A percentile compares a stretch with the other conserved stretches of the same genome.
Evolutionary conservation across 2,113 vertebrate species (phyloP).

Genomic region (Chascanopsetta lugubris): DNA sequence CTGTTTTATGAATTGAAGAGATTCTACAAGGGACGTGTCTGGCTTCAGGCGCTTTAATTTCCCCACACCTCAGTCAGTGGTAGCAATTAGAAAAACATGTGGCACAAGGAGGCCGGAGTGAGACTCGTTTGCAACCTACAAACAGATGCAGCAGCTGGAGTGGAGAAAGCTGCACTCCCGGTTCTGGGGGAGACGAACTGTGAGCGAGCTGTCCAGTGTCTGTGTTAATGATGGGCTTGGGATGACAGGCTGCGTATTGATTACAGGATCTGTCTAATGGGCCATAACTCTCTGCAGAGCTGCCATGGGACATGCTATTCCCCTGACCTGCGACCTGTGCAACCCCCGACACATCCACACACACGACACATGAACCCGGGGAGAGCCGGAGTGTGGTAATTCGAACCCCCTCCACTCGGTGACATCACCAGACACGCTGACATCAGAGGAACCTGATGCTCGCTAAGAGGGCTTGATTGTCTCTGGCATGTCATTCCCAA

Average conservation of each 20-base stretch:
- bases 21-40: constrained; percentile 29
- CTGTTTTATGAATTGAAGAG: constrained; percentile 12
- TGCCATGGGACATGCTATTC: constrained; percentile 64
- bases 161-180: constrained; percentile 61
- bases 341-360: constrained; percentile 65
- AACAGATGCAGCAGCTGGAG: constrained; percentile 73
- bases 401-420: constrained; percentile 46
- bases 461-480: constrained; percentile 16
- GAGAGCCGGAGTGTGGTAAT: constrained; percentile 60
- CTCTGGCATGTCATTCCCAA: constrained; percentile 3
- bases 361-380: constrained; percentile 49
- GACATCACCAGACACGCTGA: constrained; percentile 49
- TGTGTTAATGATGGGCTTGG: constrained; percentile 71
- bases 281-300: constrained; percentile 69
- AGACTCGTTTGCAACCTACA: constrained; percentile 63
- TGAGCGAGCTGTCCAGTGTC: constrained; percentile 56
- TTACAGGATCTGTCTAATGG: constrained; percentile 80
- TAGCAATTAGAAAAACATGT: constrained; percentile 79
- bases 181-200: constrained; percentile 60
- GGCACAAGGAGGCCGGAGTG: constrained; percentile 55
- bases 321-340: constrained; percentile 67
- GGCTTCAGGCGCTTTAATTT: constrained; percentile 51
- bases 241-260: constrained; percentile 75
- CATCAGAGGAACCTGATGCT: constrained; percentile 58
- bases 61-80: constrained; percentile 57